Evolutionary conservation across 2,797 vertebrate genomes (phyloP).

Genomic region (Todus mexicanus): DNA sequence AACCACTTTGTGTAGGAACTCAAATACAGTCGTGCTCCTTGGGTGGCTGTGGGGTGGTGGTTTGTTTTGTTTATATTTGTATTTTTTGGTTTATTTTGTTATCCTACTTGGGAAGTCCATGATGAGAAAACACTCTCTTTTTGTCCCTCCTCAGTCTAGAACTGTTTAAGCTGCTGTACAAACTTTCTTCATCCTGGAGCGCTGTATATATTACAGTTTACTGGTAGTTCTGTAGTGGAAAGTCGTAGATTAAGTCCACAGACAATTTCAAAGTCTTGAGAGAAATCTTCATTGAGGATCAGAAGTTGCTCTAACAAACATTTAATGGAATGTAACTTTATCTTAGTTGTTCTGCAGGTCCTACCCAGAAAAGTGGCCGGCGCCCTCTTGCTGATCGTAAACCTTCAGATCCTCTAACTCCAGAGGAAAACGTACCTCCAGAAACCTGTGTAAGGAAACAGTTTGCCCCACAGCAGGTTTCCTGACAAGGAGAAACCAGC

Average conservation of each 20-base stretch:
- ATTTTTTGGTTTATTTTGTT: neutral
- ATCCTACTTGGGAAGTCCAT: neutral
- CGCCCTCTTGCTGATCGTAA: slow-evolving; percentile 60
- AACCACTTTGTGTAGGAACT: neutral
- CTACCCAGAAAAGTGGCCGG: neutral
- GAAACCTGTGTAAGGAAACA: slow-evolving; percentile 68
- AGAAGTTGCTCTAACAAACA: neutral
- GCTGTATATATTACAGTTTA: neutral
- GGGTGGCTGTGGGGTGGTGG: neutral
- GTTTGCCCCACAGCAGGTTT: neutral
- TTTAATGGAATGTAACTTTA: neutral
- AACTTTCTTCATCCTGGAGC: neutral
- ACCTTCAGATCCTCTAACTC: slow-evolving; percentile 29
- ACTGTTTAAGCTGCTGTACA: neutral
- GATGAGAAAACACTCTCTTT: neutral
- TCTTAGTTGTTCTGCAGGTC: slow-evolving; percentile 44
- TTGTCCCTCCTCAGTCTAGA: neutral
- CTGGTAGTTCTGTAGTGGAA: neutral
- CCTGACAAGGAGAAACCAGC: neutral
- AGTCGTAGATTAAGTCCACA: neutral
- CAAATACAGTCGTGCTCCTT: neutral
- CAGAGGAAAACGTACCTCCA: slow-evolving; percentile 52
- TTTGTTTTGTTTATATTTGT: neutral
- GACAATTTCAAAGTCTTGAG: neutral
- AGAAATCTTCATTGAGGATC: neutral